Evolutionary conservation across 2,113 vertebrate genomes (phyloP), one percentile per base, ranked within the genome.

Genomic region (Pomatorhinus ruficollis): DNA sequence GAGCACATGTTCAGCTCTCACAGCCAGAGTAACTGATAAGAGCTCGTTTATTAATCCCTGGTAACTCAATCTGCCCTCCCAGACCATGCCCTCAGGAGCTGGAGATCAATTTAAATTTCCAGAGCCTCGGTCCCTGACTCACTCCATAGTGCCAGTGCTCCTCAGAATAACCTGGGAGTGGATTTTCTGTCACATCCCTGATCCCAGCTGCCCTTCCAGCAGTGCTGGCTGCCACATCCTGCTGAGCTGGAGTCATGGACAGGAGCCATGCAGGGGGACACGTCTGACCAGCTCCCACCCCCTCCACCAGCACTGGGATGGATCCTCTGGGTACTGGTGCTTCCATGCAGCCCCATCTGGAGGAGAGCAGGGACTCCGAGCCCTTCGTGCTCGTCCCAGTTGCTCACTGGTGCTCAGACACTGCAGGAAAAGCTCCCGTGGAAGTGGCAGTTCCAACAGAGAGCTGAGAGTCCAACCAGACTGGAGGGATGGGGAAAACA

Each of bases 21-120:
- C 57, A 59, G 35, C 84, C 76, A 31, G 3, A 89, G 84, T 56
- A 82, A 82, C 87, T 53, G 94, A 90, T 89, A 93, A 93, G 82
- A 2, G 9, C 87, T 94, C 59, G 0, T 87, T 95, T 60, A 79
- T 95, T 94, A 90, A 95, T 91, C 78, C 47, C 70, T 52, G 74
- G 65, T 93, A 93, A 76, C 61, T 83, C 84, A 8, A 69, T 85
- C 92, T 79, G 78, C 77, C 56, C 87, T 89, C 83, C 90, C 69
- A 78, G 63, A 25, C 0, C 25, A 59, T 94, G 88, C 94, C 88
- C 94, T 69, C 82, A 42, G 94, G 92, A 93, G 69, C 92, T 49
- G 49, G 24, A 82, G 84, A 94, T 84, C 77, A 60, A 83, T 79
- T 84, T 84, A 72, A 60, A 78, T 93, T 64, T 84, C 60, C 77